Evolutionary conservation across 2,113 vertebrate genomes (phyloP), one percentile per base, ranked within the genome.

Genomic region (Ophiodon elongatus): DNA sequence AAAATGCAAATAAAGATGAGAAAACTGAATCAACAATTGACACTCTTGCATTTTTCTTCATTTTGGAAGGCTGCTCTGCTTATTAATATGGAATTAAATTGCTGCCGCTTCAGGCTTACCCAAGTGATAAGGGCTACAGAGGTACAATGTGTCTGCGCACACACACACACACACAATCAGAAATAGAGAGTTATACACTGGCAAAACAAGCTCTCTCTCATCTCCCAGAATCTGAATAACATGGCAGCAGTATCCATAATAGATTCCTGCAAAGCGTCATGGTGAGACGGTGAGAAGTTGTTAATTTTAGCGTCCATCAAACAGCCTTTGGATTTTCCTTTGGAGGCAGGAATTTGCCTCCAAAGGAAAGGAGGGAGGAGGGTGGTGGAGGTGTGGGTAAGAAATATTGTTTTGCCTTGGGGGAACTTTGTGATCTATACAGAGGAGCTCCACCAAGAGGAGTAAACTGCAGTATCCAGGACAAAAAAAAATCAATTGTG

Each of bases 51-150:
- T 75, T 74, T 66, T 68, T 68, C 43, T 75, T 83, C 56, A 73
- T 80, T 83, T 82, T 80, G 56, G 50, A 25, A 39, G 37, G 52
- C 78, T 65, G 66, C 80, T 76, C 66, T 80, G 84, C 75, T 88
- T 85, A 87, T 91, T 92, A 91, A 89, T 88, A 82, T 83, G 78
- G 83, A 92, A 88, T 88, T 66, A 82, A 90, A 91, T 84, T 86
- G 82, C 84, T 70, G 64, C 83, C 59, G 90, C 89, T 89, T 72
- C 68, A 73, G 87, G 90, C 87, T 87, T 80, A 78, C 41, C 29
- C 74, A 27, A 80, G 78, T 74, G 87, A 93, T 90, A 91, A 85
- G 80, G 62, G 77, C 70, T 59, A 23, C 0, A 37, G 29, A 68
- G 56, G 62, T 79, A 69, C 50, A 74, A 29, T 8, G 52, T 65